Base-by-base conservation (phyloP, 1,140 invertebrate species). In the Achatina immaculata region DNA sequence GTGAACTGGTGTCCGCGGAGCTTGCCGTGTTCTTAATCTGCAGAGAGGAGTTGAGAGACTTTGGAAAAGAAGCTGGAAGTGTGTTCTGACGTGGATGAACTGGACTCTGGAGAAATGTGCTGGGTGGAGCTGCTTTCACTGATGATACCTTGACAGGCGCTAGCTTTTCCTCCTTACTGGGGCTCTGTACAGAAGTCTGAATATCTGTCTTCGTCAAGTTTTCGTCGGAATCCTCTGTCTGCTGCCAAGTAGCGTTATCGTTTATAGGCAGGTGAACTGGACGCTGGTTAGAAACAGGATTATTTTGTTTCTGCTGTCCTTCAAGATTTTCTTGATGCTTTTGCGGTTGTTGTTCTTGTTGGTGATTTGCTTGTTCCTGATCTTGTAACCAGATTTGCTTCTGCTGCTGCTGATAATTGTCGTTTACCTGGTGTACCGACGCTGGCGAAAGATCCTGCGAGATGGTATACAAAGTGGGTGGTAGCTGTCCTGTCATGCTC, bases 11-110 rank as follows among this genome's bases (percentile, higher is more conserved):
- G 0, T 71, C 36, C 68, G 14, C 9, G 1, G 21, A 19, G 1
- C 28, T 62, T 4, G 3, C n/a, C 6, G 7, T 2, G 28, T 31
- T 31, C 28, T 77, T 77, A n/a, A 62, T 40, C 43, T 62, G 48
- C n/a, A 77, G 34, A 2, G 75, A 77, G 7, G 75, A 55, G 55
- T 77, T 77, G 19, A 77, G 75, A 31, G 48, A n/a, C n/a, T 51
- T 77, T 11, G 75, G 75, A 6, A 77, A 31, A 31, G 55, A 40
- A 24, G 0, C 9, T 1, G 75, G 75, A n/a, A 77, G 36, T 1
- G 75, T 65, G 75, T 65, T 77, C 34, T 24, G 31, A 0, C 42
- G 48, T 48, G 55, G 75, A 38, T 77, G 14, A 14, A 36, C 7
- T 24, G 75, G 19, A 14, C 34, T 24, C 7, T 28, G 75, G 16